Evolutionary conservation across 2,797 vertebrate genomes (phyloP).

Genomic region (Adrianichthys oophorus): DNA sequence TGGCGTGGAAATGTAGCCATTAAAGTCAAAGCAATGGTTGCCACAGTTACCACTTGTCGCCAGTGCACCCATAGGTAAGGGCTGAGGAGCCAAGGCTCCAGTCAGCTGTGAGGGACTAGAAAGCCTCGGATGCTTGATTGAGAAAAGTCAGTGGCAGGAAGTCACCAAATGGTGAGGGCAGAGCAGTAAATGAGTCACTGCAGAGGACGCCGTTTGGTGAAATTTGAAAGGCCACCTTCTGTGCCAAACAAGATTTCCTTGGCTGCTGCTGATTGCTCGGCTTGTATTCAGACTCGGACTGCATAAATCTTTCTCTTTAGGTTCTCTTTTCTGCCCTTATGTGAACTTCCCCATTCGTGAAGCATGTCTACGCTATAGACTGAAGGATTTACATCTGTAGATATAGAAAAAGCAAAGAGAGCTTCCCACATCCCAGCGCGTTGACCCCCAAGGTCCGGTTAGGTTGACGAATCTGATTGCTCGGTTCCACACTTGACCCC

Average conservation of each 20-base stretch:
- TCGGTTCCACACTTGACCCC: too few relatives aligned
- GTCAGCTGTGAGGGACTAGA: conserved; percentile 24
- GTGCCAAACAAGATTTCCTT: conserved; percentile 7
- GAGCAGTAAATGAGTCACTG: not conserved
- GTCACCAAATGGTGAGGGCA: conserved; percentile 9
- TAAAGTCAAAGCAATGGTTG: conserved; percentile 38
- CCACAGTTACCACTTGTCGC: conserved; percentile 54
- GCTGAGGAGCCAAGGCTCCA: conserved; percentile 36
- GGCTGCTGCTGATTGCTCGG: conserved; percentile 13
- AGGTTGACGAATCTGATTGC: too few relatives aligned
- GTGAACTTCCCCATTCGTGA: too few relatives aligned
- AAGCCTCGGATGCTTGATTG: conserved; percentile 3
- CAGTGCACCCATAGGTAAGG: conserved; percentile 34
- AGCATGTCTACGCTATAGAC: too few relatives aligned
- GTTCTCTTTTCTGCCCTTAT: too few relatives aligned
- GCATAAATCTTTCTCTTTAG: not conserved
- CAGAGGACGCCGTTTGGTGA: conserved; percentile 1
- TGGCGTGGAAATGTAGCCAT: conserved; percentile 48
- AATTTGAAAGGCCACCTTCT: conserved; percentile 10
- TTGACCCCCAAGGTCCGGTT: too few relatives aligned
- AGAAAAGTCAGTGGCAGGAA: conserved; percentile 1
- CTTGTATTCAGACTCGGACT: conserved; percentile 5
- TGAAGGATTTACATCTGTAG: too few relatives aligned
- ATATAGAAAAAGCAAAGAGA: too few relatives aligned
- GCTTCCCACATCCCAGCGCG: too few relatives aligned